Evolutionary conservation across 2,797 vertebrate genomes (phyloP).

Genomic region (Sebastiscus albofasciatus): DNA sequence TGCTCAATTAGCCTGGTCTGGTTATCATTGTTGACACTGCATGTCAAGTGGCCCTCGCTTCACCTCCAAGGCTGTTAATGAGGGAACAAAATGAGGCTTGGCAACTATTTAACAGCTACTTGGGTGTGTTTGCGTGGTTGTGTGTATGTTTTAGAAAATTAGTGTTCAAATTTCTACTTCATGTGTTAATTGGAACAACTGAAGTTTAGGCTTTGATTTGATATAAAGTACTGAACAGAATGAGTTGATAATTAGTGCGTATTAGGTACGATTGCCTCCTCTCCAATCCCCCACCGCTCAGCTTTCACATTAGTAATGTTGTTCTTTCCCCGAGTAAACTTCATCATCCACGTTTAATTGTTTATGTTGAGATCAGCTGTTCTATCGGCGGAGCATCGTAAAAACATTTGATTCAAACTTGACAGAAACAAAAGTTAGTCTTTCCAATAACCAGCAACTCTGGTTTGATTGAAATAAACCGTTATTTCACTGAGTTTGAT

Average conservation of each 20-base stretch:
- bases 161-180: background rate
- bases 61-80: background rate
- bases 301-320: too few relatives aligned
- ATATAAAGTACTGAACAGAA: background rate
- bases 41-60: conserved; percentile 21
- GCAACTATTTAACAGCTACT: background rate
- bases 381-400: too few relatives aligned
- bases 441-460: too few relatives aligned
- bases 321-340: too few relatives aligned
- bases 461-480: too few relatives aligned
- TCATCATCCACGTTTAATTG: too few relatives aligned
- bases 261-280: too few relatives aligned
- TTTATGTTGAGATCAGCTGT: too few relatives aligned
- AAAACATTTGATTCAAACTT: too few relatives aligned
- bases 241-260: background rate
- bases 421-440: too few relatives aligned
- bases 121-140: background rate
- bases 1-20: conserved; percentile 46
- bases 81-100: background rate
- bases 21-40: conserved; percentile 4
- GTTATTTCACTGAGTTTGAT: too few relatives aligned
- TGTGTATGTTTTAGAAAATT: background rate
- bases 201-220: background rate
- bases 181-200: background rate
- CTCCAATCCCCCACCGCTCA: too few relatives aligned